These are phyloP conservation scores for Morus bassanus DNA, from an alignment of 2,797 vertebrate genomes.

Conservation along the genomic window DNA sequence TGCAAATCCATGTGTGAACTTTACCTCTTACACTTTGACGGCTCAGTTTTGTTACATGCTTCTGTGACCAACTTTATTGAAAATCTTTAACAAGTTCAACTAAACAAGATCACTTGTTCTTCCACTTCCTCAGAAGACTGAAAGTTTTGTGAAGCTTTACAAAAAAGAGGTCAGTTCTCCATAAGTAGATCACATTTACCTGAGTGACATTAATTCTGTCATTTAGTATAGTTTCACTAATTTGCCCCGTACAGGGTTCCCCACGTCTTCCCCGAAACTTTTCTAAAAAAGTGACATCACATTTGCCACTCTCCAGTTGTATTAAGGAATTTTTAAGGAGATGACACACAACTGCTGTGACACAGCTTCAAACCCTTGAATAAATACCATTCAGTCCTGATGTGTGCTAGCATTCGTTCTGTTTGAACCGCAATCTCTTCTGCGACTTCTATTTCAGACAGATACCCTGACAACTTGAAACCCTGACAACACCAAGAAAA, in stretches of 20 bases:
- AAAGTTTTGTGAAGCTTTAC: not conserved
- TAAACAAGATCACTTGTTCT: not conserved
- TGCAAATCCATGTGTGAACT: not conserved
- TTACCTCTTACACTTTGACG: not conserved
- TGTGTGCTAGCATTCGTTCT: not conserved
- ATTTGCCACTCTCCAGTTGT: not conserved
- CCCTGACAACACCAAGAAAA: not conserved
- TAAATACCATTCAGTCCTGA: not conserved
- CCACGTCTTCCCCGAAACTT: not conserved
- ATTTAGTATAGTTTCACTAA: not conserved
- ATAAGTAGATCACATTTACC: not conserved
- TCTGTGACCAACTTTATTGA: not conserved
- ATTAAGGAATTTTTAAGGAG: not conserved
- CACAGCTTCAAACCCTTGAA: not conserved
- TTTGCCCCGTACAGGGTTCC: not conserved
- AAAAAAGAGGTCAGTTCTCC: accelerated
- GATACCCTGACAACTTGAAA: not conserved
- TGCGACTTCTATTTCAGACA: not conserved
- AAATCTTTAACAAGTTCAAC: not conserved
- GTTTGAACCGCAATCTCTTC: not conserved
- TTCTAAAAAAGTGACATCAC: not conserved
- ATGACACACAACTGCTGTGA: not conserved
- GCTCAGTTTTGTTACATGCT: not conserved
- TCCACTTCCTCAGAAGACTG: not conserved
- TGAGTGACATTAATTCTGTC: not conserved